These are phyloP conservation scores for Altica lythri DNA, from an alignment of 2,888 invertebrate species.

Conservation along the genomic window DNA sequence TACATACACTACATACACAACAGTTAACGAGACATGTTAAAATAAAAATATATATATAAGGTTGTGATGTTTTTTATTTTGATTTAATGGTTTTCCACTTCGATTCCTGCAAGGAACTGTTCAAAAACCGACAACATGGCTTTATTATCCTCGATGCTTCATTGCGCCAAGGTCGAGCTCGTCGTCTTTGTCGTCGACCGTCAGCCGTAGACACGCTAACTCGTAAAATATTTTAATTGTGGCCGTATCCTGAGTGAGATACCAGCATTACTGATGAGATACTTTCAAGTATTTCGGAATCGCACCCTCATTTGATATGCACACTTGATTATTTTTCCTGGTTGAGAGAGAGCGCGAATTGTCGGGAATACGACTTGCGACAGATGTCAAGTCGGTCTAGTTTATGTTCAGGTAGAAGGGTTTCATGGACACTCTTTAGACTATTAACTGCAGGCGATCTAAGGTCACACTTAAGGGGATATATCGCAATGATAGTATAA, in stretches of 20 bases:
- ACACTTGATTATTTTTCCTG: constrained; percentile 8
- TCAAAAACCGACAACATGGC: constrained; percentile 16
- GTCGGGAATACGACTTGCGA: constrained; percentile 1
- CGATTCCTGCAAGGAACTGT: no score
- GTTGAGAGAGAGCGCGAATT: background rate
- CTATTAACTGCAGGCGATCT: no score
- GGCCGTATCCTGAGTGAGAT: constrained; percentile 47
- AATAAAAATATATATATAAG: no score
- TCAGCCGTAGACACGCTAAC: constrained; percentile 46
- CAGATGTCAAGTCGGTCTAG: constrained; percentile 6
- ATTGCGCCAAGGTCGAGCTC: constrained; percentile 41
- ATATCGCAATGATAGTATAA: no score
- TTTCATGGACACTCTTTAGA: background rate
- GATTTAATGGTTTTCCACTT: no score
- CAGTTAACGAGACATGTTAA: no score
- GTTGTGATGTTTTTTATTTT: no score
- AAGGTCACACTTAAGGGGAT: no score
- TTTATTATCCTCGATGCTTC: constrained; percentile 30
- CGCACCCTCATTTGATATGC: constrained; percentile 22
- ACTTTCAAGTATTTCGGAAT: constrained; percentile 6
- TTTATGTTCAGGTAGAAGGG: constrained; percentile 1
- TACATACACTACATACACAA: no score
- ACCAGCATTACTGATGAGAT: constrained; percentile 48
- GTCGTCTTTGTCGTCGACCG: constrained; percentile 2
- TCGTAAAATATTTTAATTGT: constrained; percentile 52